These are phyloP conservation scores for Sander vitreus DNA, from an alignment of 2,113 vertebrate genomes.

Conservation along the genomic window DNA sequence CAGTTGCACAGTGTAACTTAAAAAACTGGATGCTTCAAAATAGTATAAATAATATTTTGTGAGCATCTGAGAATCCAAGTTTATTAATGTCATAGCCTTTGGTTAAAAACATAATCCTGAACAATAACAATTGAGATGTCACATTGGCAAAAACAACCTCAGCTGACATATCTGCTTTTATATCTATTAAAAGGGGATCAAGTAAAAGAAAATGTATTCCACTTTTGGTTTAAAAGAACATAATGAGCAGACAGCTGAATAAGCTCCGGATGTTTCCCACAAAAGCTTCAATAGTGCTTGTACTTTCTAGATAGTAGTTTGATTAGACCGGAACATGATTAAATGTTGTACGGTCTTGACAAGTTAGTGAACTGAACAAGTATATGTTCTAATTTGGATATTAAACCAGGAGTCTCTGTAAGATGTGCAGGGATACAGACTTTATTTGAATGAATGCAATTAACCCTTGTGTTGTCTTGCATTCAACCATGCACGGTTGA, in stretches of 20 bases:
- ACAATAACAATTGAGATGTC: slow-evolving; percentile 43
- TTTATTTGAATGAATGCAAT: neutral
- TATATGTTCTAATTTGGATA: neutral
- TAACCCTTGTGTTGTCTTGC: too few relatives aligned
- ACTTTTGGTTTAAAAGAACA: slow-evolving; percentile 27
- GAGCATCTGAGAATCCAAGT: slow-evolving; percentile 22
- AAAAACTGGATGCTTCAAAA: slow-evolving; percentile 13
- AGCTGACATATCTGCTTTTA: slow-evolving; percentile 26
- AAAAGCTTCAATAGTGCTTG: neutral
- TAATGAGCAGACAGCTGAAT: slow-evolving; percentile 39
- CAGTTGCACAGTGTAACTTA: neutral
- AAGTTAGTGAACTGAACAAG: slow-evolving; percentile 7
- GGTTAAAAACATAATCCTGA: slow-evolving; percentile 16
- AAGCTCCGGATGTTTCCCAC: slow-evolving; percentile 13
- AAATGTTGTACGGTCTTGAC: neutral
- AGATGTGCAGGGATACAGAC: neutral
- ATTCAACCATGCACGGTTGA: too few relatives aligned
- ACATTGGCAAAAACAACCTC: slow-evolving; percentile 22
- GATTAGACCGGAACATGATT: neutral
- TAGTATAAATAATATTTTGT: slow-evolving; percentile 29
- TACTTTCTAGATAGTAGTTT: slow-evolving; percentile 32
- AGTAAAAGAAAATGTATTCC: slow-evolving; percentile 17
- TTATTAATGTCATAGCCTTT: slow-evolving; percentile 29
- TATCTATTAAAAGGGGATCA: slow-evolving; percentile 36
- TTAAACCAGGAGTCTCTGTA: neutral